Conservation (phyloP, 2,888 invertebrate genomes). For the Melinopterus prodromus region DNA sequence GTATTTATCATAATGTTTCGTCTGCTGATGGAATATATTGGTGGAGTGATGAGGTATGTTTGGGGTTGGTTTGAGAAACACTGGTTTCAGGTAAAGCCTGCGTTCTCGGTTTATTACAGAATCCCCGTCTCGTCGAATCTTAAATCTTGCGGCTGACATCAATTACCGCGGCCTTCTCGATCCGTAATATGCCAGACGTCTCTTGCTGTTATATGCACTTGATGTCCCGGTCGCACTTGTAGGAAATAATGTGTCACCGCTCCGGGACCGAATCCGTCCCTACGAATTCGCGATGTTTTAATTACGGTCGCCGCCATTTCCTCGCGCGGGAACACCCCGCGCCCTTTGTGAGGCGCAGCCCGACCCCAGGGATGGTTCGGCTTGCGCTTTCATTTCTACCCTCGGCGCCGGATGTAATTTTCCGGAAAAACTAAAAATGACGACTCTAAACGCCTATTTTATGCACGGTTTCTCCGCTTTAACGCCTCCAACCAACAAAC, state of each 20-base stretch:
- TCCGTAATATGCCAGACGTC: background rate
- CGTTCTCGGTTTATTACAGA: background rate
- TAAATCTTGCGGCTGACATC: background rate
- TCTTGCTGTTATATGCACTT: slow-evolving; percentile 18
- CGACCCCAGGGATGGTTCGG: background rate
- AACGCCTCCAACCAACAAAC: background rate
- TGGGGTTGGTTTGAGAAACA: background rate
- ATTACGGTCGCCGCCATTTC: slow-evolving; percentile 18
- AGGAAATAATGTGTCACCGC: background rate
- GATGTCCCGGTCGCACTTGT: slow-evolving; percentile 5
- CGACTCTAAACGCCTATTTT: background rate
- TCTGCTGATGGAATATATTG: no score
- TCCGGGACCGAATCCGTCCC: background rate
- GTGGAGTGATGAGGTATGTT: background rate
- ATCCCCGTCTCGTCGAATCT: background rate
- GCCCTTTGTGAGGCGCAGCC: slow-evolving; percentile 10
- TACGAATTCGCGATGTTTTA: slow-evolving; percentile 15
- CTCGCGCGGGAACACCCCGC: slow-evolving; percentile 10
- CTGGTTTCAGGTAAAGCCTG: background rate
- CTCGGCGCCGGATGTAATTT: slow-evolving; percentile 20
- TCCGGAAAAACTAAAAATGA: slow-evolving; percentile 12
- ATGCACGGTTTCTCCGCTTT: background rate
- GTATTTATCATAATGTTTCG: no score
- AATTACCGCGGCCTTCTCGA: background rate
- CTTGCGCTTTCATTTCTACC: slow-evolving; percentile 16